Evolutionary conservation across 35 echinoderm and acorn worm genomes (phyloP), one percentile per base, ranked within the genome.

Genomic region (Apostichopus japonicus): DNA sequence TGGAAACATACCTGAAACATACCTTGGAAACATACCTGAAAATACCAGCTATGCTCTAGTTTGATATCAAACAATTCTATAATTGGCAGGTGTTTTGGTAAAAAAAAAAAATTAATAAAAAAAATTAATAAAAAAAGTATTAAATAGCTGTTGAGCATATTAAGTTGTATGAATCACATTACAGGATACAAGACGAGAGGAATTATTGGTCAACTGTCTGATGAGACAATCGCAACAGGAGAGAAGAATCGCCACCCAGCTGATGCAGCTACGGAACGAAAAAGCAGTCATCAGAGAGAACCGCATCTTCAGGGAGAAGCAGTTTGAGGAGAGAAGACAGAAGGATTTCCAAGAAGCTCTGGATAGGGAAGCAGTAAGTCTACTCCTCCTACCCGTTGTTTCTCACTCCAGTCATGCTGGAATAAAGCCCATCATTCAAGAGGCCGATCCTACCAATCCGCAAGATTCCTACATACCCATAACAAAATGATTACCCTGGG

Each of bases 141-240:
- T n/a, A n/a, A n/a, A 44, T 44, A 44, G 33, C 7, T 61, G 57
- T 61, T 61, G 8, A 61, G 57, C 7, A 61, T 61, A 10, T 61
- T 13, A 61, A 19, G 7, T 75, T 75, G 15, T 75, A 58, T 57
- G 23, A n/a, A 10, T 33, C 24, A 83, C 10, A 8, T 58, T 23
- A 0, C 56, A 96, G 97, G 93, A 88, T 72, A 93, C 93, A 72
- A 90, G 95, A 19, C 79, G 97, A 2, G 97, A 96, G 79, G 97
- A 98, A 87, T 72, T 98, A 19, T 88, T 98, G 1, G 96, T 98
- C 44, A 95, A 91, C 19, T 92, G 96, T 6, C 93, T 98, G 78
- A 98, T 98, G 96, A 93, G 96, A 27, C 96, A 98, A 57, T 98
- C 96, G 7, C 96, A 98, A 84, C 95, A 10, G 88, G 96, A 98